phyloP scores from a whole-genome alignment of 2,797 vertebrate genomes.

The Phoebastria nigripes region DNA sequence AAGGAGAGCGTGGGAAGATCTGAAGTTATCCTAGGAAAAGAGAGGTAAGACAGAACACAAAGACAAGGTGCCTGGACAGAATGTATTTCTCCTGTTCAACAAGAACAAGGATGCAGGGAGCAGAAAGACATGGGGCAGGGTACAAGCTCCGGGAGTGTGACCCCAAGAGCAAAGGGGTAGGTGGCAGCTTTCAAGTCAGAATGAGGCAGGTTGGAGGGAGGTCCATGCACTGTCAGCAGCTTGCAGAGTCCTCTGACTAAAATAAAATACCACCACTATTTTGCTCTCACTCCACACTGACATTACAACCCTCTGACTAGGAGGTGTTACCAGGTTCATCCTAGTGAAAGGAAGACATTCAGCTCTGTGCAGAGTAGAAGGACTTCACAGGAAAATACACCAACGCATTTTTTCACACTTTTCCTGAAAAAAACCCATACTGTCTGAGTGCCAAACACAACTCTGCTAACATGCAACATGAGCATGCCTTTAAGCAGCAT shows the following conservation, averaged over 20 bases:
- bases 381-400: background rate
- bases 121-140: background rate
- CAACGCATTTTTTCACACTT: background rate
- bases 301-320: background rate
- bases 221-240: background rate
- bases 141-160: background rate
- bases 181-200: background rate
- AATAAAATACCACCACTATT: background rate
- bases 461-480: background rate
- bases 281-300: background rate
- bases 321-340: background rate
- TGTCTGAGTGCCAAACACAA: background rate
- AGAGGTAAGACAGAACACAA: background rate
- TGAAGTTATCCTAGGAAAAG: background rate
- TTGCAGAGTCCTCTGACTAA: background rate
- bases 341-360: background rate
- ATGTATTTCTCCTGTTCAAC: background rate
- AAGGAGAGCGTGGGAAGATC: background rate
- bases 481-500: background rate
- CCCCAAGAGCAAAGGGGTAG: background rate
- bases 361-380: background rate
- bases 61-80: background rate
- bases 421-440: rapidly evolving
- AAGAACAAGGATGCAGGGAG: background rate
- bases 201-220: background rate